Conservation (phyloP, 1,140 invertebrate genomes). For the Drosophila parabipectinata region DNA sequence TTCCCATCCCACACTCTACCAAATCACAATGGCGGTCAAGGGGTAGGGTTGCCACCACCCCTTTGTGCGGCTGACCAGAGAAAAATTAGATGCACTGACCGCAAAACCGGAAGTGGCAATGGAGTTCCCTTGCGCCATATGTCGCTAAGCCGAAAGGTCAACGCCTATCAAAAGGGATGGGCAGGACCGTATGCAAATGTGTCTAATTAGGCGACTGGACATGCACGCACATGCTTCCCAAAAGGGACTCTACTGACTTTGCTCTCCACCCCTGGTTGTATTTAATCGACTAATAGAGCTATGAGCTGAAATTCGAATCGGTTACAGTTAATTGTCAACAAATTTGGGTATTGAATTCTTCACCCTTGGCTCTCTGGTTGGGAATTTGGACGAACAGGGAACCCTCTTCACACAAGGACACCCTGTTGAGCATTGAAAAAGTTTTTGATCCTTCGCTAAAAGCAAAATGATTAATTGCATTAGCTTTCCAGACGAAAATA, state of each 20-base stretch:
- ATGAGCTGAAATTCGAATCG: slow-evolving; percentile 14
- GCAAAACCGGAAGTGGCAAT: slow-evolving; percentile 23
- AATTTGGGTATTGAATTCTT: slow-evolving; percentile 27
- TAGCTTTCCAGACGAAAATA: slow-evolving; percentile 18
- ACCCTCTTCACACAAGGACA: slow-evolving; percentile 9
- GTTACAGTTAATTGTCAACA: slow-evolving; percentile 58
- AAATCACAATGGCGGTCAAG: background rate
- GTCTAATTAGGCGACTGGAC: slow-evolving; percentile 51
- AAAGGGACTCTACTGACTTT: background rate
- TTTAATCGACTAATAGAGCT: slow-evolving; percentile 37
- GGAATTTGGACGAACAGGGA: background rate
- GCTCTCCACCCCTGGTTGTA: background rate
- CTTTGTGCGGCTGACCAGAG: slow-evolving; percentile 5
- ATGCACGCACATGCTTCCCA: slow-evolving; percentile 19
- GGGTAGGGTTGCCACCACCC: slow-evolving; percentile 1
- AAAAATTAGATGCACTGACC: slow-evolving; percentile 43
- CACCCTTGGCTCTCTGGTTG: background rate
- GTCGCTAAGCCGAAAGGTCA: slow-evolving; percentile 40
- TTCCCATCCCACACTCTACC: background rate
- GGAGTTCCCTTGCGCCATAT: slow-evolving; percentile 32
- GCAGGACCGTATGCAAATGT: slow-evolving; percentile 56
- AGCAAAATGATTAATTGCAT: slow-evolving; percentile 76
- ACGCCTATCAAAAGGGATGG: slow-evolving; percentile 20
- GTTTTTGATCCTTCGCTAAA: slow-evolving; percentile 37
- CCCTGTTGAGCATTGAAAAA: slow-evolving; percentile 26